Percentiles rank a stretch among this genome's conserved stretches.
Conservation (phyloP, 2,888 invertebrate species). For the Pollenia griseotomentosa region DNA sequence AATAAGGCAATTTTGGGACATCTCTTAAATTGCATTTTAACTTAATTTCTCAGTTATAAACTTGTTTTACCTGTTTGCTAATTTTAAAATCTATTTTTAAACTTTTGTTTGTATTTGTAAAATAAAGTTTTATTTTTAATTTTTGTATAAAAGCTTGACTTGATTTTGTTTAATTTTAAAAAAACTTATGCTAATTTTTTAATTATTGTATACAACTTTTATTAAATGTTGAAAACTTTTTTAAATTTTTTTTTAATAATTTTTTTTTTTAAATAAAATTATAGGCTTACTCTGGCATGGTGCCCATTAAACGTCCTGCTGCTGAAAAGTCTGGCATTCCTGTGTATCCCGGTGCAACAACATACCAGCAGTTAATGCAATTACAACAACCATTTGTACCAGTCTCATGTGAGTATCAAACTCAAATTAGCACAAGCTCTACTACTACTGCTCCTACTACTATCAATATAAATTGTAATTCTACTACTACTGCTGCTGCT, state of each 20-base stretch:
- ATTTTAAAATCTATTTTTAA: not conserved
- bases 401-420: conserved; percentile 98
- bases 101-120: conserved; percentile 5
- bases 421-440: conserved; percentile 77
- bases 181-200: not conserved
- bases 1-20: no score
- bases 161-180: conserved; percentile 43
- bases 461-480: conserved; percentile 72
- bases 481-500: conserved; percentile 77
- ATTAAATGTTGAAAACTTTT: not conserved
- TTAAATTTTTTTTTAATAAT: not conserved
- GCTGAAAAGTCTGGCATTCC: conserved; percentile 98
- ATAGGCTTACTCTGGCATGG: conserved; percentile 97
- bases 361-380: conserved; percentile 98
- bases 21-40: not conserved
- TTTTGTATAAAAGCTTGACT: conserved; percentile 68
- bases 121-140: conserved; percentile 1
- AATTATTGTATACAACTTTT: not conserved
- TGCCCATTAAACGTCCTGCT: conserved; percentile 97
- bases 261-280: conserved; percentile 35
- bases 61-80: not conserved
- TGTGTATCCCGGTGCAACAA: conserved; percentile 95
- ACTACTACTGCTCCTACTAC: conserved; percentile 76
- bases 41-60: not conserved
- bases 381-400: conserved; percentile 97